A percentile compares a stretch with the other conserved stretches of the same genome.
Evolutionary conservation across 2,888 invertebrate genomes (phyloP).

Genomic region (Hanleya hanleyi): DNA sequence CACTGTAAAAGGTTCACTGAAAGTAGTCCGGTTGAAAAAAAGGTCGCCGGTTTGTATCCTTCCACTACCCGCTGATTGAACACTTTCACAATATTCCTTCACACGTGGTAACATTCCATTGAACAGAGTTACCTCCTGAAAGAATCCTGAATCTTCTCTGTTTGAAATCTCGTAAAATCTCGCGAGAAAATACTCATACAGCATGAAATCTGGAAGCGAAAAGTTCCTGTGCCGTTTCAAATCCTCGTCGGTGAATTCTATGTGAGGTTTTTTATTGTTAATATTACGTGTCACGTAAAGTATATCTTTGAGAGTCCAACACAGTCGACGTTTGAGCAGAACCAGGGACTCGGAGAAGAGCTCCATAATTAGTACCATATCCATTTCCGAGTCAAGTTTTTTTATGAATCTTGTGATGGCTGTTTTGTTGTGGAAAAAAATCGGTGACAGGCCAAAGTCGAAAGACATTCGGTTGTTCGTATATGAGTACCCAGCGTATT

Average conservation of each 20-base stretch:
- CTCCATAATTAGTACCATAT: conserved; percentile 11
- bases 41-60: too few species aligned
- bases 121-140: too few species aligned
- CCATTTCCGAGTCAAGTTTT: neutral
- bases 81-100: too few species aligned
- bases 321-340: neutral
- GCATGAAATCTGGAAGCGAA: neutral
- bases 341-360: conserved; percentile 1
- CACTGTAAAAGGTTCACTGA: too few species aligned
- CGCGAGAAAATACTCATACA: conserved; percentile 1
- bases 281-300: neutral
- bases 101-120: too few species aligned
- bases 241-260: neutral
- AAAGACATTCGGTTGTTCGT: conserved; percentile 7
- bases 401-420: neutral
- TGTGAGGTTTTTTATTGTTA: neutral
- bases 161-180: too few species aligned
- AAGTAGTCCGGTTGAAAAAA: too few species aligned
- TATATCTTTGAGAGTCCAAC: conserved; percentile 3
- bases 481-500: neutral
- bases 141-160: too few species aligned
- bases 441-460: neutral
- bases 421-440: neutral
- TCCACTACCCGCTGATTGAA: too few species aligned
- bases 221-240: neutral